Evolutionary conservation across 2,888 invertebrate species (phyloP), one percentile per base, ranked within the genome.

Genomic region (Lasioglossum zephyrum): DNA sequence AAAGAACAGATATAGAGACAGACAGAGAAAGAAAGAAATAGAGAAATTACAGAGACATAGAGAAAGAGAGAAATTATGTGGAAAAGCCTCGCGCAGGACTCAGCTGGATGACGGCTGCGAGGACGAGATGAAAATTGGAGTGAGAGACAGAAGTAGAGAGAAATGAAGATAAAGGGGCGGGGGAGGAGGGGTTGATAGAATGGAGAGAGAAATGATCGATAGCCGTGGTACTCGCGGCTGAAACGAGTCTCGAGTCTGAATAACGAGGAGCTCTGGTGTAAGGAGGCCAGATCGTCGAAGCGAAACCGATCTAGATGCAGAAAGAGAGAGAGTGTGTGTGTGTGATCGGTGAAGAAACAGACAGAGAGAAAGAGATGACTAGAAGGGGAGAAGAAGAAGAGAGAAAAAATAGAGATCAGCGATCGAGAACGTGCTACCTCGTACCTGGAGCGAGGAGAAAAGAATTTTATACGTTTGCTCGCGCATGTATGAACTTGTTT

Each of bases 241-340:
- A 87, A 85, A 87, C 76, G 78, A 74, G 72, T 39, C 75, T 26
- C 18, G 83, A 36, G 60, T 5, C 80, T 77, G 69, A 85, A 60
- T 77, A 82, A 86, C 82, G 81, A 84, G 84, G 82, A 77, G 82
- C 83, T 73, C 66, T 22, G 66, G 66, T 39, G 60, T 81, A 90
- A 90, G 87, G 90, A 90, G 90, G 90, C 89, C 89, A 90, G 87
- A 88, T 81, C 87, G 89, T 80, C 88, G 84, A 87, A 90, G 90
- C 90, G 90, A 90, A 87, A 87, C 89, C 87, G 89, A 90, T 88
- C 89, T 89, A 77, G 79, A 89, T 73, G 78, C 72, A 69, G 79
- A 77, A 49, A 70, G 84, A 74, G 22, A 73, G n/a, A n/a, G n/a
- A n/a, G n/a, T n/a, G n/a, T n/a, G n/a, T n/a, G n/a, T n/a, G n/a